Percentiles rank a stretch among this genome's conserved stretches.
Evolutionary conservation across 2,113 vertebrate species (phyloP).

Genomic region (Rhagologus leucostigma): DNA sequence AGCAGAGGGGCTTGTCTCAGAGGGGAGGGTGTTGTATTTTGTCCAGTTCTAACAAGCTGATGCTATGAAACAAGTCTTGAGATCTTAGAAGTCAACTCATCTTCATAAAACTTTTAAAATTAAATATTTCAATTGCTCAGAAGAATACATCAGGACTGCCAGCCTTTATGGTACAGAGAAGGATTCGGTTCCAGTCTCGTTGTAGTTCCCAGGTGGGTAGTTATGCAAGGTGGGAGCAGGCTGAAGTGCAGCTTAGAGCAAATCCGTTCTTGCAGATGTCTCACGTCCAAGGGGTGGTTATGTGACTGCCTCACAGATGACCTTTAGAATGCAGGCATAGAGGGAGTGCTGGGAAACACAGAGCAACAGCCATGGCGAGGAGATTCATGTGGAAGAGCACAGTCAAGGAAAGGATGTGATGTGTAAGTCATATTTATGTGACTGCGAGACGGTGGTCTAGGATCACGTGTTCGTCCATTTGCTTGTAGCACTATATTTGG

Average conservation of each 20-base stretch:
- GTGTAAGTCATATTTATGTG: neutral
- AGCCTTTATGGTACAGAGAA: neutral
- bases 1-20: neutral
- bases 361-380: neutral
- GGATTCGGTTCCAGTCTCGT: neutral
- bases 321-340: neutral
- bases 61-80: neutral
- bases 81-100: neutral
- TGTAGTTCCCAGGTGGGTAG: neutral
- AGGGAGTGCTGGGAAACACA: neutral
- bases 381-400: neutral
- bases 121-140: neutral
- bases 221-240: neutral
- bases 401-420: neutral
- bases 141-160: neutral
- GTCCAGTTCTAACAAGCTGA: neutral
- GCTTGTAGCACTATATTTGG: neutral
- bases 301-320: neutral
- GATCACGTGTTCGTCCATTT: neutral
- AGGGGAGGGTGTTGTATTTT: neutral
- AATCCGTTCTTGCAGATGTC: neutral
- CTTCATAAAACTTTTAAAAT: neutral
- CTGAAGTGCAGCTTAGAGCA: neutral
- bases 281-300: neutral
- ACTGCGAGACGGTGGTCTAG: rapidly evolving